Base-by-base conservation (phyloP, 1,140 invertebrate species). In the Caenorhabditis brenneri region DNA sequence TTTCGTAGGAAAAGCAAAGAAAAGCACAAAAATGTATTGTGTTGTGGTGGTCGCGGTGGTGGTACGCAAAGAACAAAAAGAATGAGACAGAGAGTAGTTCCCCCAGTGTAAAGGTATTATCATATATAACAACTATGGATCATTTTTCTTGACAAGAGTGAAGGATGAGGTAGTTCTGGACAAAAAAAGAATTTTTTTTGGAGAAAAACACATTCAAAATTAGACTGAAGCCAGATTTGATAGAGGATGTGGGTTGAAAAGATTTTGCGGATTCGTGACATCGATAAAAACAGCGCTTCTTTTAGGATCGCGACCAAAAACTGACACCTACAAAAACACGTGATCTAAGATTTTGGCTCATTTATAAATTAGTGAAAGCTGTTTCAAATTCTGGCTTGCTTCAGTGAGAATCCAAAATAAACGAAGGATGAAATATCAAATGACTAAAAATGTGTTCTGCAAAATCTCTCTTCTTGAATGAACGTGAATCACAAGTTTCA, bases 41-140 rank as follows among this genome's bases (percentile, higher is more conserved):
- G 53, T 27, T 12, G 22, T 42, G 39, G 39, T 42, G n/a, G n/a
- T n/a, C n/a, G n/a, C n/a, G n/a, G n/a, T n/a, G n/a, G n/a, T n/a
- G n/a, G n/a, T n/a, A n/a, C n/a, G n/a, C n/a, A n/a, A n/a, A 42
- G 39, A 42, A 29, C 6, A 24, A 9, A 55, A 55, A 0, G 24
- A 55, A 6, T 1, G 9, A 24, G 10, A 55, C 9, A 55, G 10
- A 29, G 53, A 55, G 53, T 55, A 55, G 53, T 55, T 55, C 24
- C 0, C 53, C 4, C 24, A 55, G 53, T 36, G 36, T 42, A 42
- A 42, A 74, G 65, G 65, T 74, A 42, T 42, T 74, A 42, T 74
- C 65, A 74, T 74, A 74, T 42, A 12, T 74, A 19, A 24, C 65
- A 74, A 74, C 65, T 42, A 42, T 46, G 9, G 65, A 74, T 74